phyloP scores from a whole-genome alignment of 2,797 vertebrate genomes.

The Ceryle rudis region DNA sequence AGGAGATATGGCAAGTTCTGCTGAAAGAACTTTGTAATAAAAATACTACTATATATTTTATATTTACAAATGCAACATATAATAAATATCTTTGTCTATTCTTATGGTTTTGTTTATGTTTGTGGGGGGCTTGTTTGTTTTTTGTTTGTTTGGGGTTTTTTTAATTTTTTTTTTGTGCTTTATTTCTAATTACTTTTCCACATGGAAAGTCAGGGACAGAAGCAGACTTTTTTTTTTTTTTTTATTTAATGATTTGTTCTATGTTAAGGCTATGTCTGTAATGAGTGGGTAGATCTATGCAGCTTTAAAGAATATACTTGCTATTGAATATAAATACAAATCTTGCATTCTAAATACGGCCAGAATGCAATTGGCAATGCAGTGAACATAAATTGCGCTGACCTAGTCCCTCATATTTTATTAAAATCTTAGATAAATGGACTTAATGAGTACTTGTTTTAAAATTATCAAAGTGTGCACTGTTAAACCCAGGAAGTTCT shows the following conservation, averaged over 20 bases:
- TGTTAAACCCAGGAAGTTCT: constrained; percentile 10
- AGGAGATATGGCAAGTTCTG: fast-evolving
- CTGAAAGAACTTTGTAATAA: background rate
- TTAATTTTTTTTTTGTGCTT: background rate
- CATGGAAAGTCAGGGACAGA: background rate
- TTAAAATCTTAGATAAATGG: constrained; percentile 14
- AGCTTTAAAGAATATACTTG: background rate
- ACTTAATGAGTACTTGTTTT: constrained; percentile 1
- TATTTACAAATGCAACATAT: background rate
- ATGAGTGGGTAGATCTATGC: background rate
- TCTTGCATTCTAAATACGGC: background rate
- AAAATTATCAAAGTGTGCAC: background rate
- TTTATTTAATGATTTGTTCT: background rate
- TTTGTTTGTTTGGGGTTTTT: fast-evolving
- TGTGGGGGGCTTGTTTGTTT: background rate
- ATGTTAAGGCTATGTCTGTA: background rate
- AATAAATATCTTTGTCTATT: background rate
- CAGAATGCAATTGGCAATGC: background rate
- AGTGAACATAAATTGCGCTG: background rate
- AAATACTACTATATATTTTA: too few species aligned
- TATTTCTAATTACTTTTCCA: background rate
- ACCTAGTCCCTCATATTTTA: constrained; percentile 11
- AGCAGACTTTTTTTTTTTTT: background rate
- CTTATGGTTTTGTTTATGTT: too few species aligned
- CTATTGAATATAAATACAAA: background rate